These are phyloP conservation scores for Clitarchus hookeri DNA, from an alignment of 2,888 invertebrate species.

Conservation along the genomic window DNA sequence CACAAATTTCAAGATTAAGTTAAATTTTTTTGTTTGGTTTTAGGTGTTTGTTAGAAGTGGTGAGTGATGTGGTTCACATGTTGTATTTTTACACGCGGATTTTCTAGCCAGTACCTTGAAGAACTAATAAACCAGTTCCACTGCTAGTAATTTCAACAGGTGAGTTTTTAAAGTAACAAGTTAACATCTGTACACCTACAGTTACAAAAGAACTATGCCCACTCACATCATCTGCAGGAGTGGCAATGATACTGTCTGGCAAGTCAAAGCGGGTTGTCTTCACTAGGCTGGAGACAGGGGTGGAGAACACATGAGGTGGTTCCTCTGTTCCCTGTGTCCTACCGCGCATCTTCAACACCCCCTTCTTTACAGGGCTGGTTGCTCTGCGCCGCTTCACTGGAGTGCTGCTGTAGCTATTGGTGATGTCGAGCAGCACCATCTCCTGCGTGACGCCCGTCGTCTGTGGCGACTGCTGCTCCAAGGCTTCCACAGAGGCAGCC, in stretches of 20 bases:
- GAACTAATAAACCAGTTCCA: no score
- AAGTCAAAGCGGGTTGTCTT: conserved; percentile 69
- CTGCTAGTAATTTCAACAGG: no score
- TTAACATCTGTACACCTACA: no score
- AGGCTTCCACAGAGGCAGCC: neutral
- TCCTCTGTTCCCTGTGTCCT: neutral
- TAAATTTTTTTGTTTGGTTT: no score
- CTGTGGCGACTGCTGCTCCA: neutral
- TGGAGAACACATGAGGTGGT: conserved; percentile 23
- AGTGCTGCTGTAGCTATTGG: neutral
- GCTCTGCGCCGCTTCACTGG: neutral
- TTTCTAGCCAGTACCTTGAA: no score
- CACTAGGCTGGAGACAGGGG: conserved; percentile 40
- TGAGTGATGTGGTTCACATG: no score
- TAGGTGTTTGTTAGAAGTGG: no score
- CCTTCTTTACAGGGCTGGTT: conserved; percentile 28
- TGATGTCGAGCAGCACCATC: conserved; percentile 28
- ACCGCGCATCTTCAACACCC: conserved; percentile 31
- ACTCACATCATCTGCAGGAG: neutral
- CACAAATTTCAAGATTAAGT: no score
- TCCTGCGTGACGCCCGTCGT: conserved; percentile 30
- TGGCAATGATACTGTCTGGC: conserved; percentile 50
- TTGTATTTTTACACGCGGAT: no score
- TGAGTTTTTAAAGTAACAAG: no score
- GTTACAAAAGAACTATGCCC: no score